Conservation (phyloP, 2,888 invertebrate species). For the Cenopis cana region DNA sequence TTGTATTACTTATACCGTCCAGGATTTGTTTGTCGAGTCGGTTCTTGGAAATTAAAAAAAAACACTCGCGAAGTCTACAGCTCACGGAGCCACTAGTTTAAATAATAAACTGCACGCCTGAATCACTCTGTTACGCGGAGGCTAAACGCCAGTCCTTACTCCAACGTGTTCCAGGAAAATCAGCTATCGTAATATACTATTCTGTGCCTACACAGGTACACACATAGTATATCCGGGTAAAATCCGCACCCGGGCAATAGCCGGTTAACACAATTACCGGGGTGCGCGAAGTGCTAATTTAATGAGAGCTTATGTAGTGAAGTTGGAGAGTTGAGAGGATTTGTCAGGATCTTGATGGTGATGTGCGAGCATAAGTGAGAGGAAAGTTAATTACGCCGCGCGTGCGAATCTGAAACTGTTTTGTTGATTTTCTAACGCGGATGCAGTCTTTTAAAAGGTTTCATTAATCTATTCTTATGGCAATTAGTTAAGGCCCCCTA, state of each 20-base stretch:
- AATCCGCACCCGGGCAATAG: conserved; percentile 12
- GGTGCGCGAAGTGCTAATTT: conserved; percentile 17
- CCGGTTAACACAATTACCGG: conserved; percentile 33
- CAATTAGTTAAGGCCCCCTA: too few relatives aligned
- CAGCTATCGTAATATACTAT: too few relatives aligned
- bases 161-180: neutral
- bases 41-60: too few relatives aligned
- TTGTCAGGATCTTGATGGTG: conserved; percentile 20
- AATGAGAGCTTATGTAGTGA: conserved; percentile 26
- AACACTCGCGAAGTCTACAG: too few relatives aligned
- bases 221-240: neutral
- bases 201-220: neutral
- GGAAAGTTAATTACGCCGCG: conserved; percentile 2
- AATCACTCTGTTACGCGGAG: too few relatives aligned
- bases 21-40: too few relatives aligned
- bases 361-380: neutral
- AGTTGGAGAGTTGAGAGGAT: conserved; percentile 25
- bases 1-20: too few relatives aligned
- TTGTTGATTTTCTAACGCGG: neutral
- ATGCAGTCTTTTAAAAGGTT: too few relatives aligned
- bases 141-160: neutral
- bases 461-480: too few relatives aligned
- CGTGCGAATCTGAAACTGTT: neutral
- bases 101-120: too few relatives aligned
- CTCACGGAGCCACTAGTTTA: too few relatives aligned